A percentile compares a stretch with the other conserved stretches of the same genome.
Evolutionary conservation across 2,888 invertebrate genomes (phyloP).

Genomic region (Nomada fabriciana): DNA sequence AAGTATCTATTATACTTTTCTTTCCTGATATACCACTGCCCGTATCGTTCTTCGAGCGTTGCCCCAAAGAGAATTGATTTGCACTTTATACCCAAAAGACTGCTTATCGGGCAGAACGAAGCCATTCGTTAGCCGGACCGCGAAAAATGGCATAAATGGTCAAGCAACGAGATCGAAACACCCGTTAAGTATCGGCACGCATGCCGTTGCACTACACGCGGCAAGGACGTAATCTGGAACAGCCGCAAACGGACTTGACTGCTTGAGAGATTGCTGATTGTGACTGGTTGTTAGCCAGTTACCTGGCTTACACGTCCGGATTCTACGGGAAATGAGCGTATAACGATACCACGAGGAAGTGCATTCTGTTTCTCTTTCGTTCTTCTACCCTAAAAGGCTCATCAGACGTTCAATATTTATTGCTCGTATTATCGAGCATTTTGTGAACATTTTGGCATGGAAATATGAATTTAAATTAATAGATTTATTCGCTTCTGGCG

Average conservation of each 20-base stretch:
- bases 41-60: too few relatives aligned
- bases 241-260: constrained; percentile 67
- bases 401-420: too few relatives aligned
- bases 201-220: constrained; percentile 58
- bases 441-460: too few relatives aligned
- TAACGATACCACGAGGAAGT: constrained; percentile 52
- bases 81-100: too few relatives aligned
- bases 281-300: constrained; percentile 53
- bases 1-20: too few relatives aligned
- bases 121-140: neutral
- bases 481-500: too few relatives aligned
- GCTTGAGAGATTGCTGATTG: constrained; percentile 68
- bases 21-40: too few relatives aligned
- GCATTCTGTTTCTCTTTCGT: constrained; percentile 39
- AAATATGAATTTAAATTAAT: too few relatives aligned
- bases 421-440: too few relatives aligned
- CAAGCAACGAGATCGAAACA: constrained; percentile 27
- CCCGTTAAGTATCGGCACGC: constrained; percentile 54
- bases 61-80: neutral
- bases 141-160: neutral
- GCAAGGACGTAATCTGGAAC: constrained; percentile 73
- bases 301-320: constrained; percentile 59
- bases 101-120: neutral
- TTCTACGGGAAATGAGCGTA: constrained; percentile 57
- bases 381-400: constrained; percentile 21